A percentile compares a stretch with the other conserved stretches of the same genome.
phyloP scores from a whole-genome alignment of 1,140 invertebrate species.

The Vanessa atalanta region DNA sequence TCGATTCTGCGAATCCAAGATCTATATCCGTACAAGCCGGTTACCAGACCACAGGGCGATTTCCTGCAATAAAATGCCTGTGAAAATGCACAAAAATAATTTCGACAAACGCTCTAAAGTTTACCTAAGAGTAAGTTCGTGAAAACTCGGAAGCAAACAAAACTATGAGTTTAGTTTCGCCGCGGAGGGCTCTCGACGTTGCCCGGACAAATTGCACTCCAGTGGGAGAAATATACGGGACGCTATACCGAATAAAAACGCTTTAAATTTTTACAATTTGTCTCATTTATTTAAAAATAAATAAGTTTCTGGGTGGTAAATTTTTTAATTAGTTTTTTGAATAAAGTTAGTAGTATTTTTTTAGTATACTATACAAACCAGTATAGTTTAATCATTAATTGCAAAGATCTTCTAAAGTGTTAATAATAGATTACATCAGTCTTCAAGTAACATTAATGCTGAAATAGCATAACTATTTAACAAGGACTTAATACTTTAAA shows the following conservation, averaged over 20 bases:
- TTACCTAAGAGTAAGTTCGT: constrained; percentile 39
- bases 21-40: neutral
- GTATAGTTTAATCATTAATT: no score
- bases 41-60: neutral
- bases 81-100: constrained; percentile 5
- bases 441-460: no score
- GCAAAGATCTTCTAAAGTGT: no score
- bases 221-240: constrained; percentile 43
- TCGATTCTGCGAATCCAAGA: neutral
- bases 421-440: no score
- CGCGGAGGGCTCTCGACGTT: constrained; percentile 52
- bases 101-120: constrained; percentile 12
- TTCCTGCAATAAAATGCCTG: neutral
- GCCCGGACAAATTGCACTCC: constrained; percentile 66
- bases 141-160: constrained; percentile 40
- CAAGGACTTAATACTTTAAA: no score
- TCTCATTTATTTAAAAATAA: neutral
- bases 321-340: constrained; percentile 2
- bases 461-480: no score
- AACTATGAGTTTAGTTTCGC: constrained; percentile 59
- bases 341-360: no score
- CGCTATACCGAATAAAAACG: constrained; percentile 21
- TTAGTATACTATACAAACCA: no score
- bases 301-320: neutral
- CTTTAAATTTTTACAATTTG: neutral